These are phyloP conservation scores for Apostichopus californicus DNA, from an alignment of 35 echinoderm and acorn worm genomes.

Conservation along the genomic window DNA sequence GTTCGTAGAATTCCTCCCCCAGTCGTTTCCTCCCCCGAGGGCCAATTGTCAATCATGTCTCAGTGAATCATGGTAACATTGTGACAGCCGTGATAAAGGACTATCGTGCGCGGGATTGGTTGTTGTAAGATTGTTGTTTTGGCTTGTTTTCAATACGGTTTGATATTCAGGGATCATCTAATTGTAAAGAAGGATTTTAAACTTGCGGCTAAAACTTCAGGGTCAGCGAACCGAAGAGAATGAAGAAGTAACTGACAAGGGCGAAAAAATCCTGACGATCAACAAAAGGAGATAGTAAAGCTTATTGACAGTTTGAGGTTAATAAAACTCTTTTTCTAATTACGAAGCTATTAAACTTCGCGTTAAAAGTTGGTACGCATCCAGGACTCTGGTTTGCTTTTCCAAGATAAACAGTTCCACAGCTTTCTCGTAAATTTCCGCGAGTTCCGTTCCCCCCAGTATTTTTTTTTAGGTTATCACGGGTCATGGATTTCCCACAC, in stretches of 20 bases:
- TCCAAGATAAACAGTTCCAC: slow-evolving; percentile 30
- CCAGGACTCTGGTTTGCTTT: slow-evolving; percentile 33
- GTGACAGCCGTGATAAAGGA: too few species aligned
- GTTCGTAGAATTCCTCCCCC: slow-evolving; percentile 5
- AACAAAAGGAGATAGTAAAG: background rate
- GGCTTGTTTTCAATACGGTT: too few species aligned
- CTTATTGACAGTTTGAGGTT: slow-evolving; percentile 17
- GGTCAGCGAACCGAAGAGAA: slow-evolving; percentile 28
- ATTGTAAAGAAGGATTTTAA: background rate
- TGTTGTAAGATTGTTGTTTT: slow-evolving; percentile 7
- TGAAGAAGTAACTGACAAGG: background rate
- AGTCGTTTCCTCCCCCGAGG: slow-evolving; percentile 40
- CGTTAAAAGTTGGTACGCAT: slow-evolving; percentile 6
- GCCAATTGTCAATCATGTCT: background rate
- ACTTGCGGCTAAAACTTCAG: slow-evolving; percentile 10
- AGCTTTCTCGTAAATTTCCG: slow-evolving; percentile 32
- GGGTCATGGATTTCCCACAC: slow-evolving; percentile 31
- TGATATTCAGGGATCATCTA: background rate
- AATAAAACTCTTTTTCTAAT: slow-evolving; percentile 37
- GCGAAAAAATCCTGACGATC: background rate
- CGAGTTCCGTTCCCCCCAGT: background rate
- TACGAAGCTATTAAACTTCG: slow-evolving; percentile 5
- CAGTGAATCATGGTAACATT: background rate
- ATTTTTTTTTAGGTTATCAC: background rate
- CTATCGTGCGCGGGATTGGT: background rate